phyloP scores from a whole-genome alignment of 2,888 invertebrate genomes.

The Hirtodrosophila cameraria region DNA sequence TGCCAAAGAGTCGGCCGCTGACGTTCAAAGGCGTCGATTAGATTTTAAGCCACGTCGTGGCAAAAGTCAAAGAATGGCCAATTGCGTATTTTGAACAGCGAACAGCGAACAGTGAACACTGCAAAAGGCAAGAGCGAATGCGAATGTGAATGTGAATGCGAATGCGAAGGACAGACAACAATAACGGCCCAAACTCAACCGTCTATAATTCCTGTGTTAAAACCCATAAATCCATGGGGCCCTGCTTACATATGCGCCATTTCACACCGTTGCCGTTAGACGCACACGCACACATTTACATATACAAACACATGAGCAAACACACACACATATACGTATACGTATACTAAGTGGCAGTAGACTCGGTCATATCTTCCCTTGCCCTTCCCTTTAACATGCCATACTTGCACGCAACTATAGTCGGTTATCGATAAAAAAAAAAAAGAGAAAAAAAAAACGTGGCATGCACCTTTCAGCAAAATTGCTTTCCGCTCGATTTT shows the following conservation, averaged over 20 bases:
- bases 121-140: too few relatives aligned
- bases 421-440: slow-evolving; percentile 58
- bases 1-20: slow-evolving; percentile 29
- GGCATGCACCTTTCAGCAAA: slow-evolving; percentile 67
- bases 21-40: slow-evolving; percentile 61
- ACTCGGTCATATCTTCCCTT: not conserved
- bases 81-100: slow-evolving; percentile 24
- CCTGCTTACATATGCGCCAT: slow-evolving; percentile 78
- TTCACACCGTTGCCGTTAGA: slow-evolving; percentile 76
- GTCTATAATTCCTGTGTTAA: slow-evolving; percentile 79
- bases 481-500: slow-evolving; percentile 68
- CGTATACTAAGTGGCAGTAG: slow-evolving; percentile 9
- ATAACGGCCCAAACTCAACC: slow-evolving; percentile 62
- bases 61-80: slow-evolving; percentile 53
- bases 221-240: slow-evolving; percentile 72
- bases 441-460: slow-evolving; percentile 30
- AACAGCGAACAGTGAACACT: not conserved
- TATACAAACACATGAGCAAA: slow-evolving; percentile 6
- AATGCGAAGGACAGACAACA: slow-evolving; percentile 38
- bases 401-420: slow-evolving; percentile 31
- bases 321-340: slow-evolving; percentile 6
- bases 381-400: not conserved
- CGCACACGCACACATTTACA: slow-evolving; percentile 40
- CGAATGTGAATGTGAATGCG: not conserved
- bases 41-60: slow-evolving; percentile 64